Evolutionary conservation across 2,888 invertebrate genomes (phyloP), one percentile per base, ranked within the genome.

Genomic region (Dichetophora obliterata): DNA sequence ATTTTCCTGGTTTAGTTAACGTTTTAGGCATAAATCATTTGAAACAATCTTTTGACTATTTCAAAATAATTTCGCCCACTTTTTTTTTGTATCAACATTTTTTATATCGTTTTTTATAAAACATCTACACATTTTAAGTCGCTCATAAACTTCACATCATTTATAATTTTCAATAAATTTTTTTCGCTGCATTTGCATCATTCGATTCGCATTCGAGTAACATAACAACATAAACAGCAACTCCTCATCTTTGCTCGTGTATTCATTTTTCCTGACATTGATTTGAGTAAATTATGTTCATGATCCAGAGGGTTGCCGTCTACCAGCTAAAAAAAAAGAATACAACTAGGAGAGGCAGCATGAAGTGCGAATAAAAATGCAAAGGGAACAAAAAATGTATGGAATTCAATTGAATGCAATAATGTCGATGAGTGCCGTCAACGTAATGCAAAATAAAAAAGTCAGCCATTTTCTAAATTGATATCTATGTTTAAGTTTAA

Each of bases 241-340:
- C 76, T 71, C 48, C 48, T 57, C 24, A 61, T 66, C 73, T 22
- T 19, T 63, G 63, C 22, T 69, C 77, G 63, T 74, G 77, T 70
- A 65, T 63, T 74, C 52, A 59, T 59, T 16, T 43, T 52, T 69
- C 63, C 77, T 77, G 74, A 74, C 74, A 66, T 77, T 77, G 77
- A 77, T 77, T 77, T 77, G 74, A 74, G 77, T 73, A 74, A 77
- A 77, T 77, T 74, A 77, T 77, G 74, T 59, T 66, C 37, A 43
- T 43, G 37, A 34, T 66, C 16, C n/a, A 66, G 22, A 66, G 19
- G 66, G 19, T 37, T 65, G 37, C 43, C n/a, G 3, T 43, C 11
- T 66, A 2, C 66, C n/a, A 66, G 11, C n/a, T 3, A 37, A 34
- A n/a, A 37, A 66, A 66, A 37, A 4, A 31, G 5, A 31, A 31